These are phyloP conservation scores for Leucophenga montana DNA, from an alignment of 2,888 invertebrate genomes.

Conservation along the genomic window DNA sequence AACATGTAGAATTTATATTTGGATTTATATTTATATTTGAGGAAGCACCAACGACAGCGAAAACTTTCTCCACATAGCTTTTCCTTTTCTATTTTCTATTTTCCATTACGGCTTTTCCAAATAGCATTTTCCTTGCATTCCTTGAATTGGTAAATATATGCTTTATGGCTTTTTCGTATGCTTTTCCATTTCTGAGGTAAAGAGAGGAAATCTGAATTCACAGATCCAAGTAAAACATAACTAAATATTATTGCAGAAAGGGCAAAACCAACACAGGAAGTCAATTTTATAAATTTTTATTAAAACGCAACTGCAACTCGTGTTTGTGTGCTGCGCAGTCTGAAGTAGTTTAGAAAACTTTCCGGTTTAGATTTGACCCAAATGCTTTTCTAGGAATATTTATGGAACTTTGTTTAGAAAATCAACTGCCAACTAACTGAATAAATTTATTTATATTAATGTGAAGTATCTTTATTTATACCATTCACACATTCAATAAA, in stretches of 20 bases:
- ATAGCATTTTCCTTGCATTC: not conserved
- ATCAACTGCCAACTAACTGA: too few species aligned
- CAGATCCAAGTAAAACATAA: not conserved
- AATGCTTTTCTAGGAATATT: too few species aligned
- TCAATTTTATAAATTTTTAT: not conserved
- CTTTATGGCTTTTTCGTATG: constrained; percentile 5
- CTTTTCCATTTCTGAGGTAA: not conserved
- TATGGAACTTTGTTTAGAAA: too few species aligned
- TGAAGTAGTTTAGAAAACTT: too few species aligned
- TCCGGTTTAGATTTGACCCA: too few species aligned
- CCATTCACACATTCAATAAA: too few species aligned
- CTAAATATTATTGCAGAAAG: not conserved
- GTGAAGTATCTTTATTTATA: too few species aligned
- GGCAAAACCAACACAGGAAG: constrained; percentile 4
- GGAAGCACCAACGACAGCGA: not conserved
- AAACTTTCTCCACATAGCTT: not conserved
- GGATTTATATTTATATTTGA: not conserved
- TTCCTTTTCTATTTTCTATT: not conserved
- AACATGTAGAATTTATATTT: not conserved
- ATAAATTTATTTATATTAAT: too few species aligned
- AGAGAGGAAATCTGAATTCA: not conserved
- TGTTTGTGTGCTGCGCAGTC: too few species aligned
- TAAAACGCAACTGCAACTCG: not conserved
- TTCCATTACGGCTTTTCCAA: not conserved
- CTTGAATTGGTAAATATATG: not conserved